A percentile compares a stretch with the other conserved stretches of the same genome.
phyloP scores from a whole-genome alignment of 1,140 invertebrate genomes.

The Conus betulinus region DNA sequence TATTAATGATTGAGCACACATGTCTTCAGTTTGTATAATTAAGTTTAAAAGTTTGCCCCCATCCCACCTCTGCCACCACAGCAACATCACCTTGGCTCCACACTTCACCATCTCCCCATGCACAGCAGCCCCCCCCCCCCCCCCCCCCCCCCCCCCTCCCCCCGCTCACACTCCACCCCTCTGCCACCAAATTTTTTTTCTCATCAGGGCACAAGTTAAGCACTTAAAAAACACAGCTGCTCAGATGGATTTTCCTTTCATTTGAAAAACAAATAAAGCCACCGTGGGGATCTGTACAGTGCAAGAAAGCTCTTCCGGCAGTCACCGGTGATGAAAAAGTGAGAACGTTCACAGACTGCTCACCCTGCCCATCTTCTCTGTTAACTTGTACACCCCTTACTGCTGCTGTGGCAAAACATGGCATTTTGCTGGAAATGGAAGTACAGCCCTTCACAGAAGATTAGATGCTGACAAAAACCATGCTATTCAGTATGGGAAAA shows the following conservation, averaged over 20 bases:
- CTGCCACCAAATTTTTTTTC: not conserved
- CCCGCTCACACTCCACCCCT: not conserved
- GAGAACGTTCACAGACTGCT: too few species aligned
- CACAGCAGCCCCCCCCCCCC: not conserved
- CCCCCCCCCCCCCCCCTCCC: not conserved
- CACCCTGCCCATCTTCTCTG: too few species aligned
- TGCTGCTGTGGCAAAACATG: too few species aligned
- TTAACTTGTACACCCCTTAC: too few species aligned
- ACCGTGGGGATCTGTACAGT: not conserved
- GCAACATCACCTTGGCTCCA: not conserved
- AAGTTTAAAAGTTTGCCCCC: not conserved
- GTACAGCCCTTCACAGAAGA: too few species aligned
- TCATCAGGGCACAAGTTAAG: not conserved
- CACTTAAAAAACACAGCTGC: not conserved
- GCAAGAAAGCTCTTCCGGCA: not conserved
- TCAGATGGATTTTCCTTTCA: not conserved
- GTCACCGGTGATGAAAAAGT: not conserved
- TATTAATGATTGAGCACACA: not conserved
- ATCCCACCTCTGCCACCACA: not conserved
- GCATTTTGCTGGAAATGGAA: too few species aligned
- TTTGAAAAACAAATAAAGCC: not conserved
- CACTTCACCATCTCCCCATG: not conserved
- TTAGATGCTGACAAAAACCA: too few species aligned
- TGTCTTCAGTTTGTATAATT: not conserved
- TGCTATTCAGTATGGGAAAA: too few species aligned